Base-by-base conservation (phyloP, 2,797 vertebrate species). In the Centropyge bicolor region DNA sequence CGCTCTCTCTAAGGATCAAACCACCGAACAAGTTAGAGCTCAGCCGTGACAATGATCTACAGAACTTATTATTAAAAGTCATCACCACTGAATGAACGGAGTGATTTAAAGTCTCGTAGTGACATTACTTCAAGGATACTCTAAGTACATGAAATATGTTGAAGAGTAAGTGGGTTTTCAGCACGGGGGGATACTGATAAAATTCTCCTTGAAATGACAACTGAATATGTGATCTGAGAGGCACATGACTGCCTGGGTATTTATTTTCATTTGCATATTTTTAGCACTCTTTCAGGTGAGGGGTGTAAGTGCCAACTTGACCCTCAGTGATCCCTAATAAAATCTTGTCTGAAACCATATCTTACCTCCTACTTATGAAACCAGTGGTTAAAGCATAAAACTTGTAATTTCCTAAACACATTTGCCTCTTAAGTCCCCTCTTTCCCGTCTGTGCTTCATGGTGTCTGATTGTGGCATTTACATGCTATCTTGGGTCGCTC, bases 1-100 rank as follows among this genome's bases (percentile, higher is more conserved):
- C 70, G 3, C 63, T 73, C 85, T 82, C 88, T 89, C 84, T 19
- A 70, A 90, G 86, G 88, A 90, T 88, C 81, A 81, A 84, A 86
- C 82, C 83, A 70, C 78, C 67, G 38, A 75, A 86, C 87, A 86
- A 73, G 84, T 84, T 63, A 31, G 40, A 84, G 74, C 80, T 75
- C 60, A 45, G 82, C 52, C n/a, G 17, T 74, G 81, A 87, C 86
- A 87, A 83, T 80, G 64, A 87, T 87, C 76, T 88, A 78, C 70
- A 77, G 54, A 60, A 80, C 27, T 27, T 48, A 43, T 85, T 86
- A 76, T 70, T 74, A 76, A 78, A 89, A 84, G 78, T 80, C 71
- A 60, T 78, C 75, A 13, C 27, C 36, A 22, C 2, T 48, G 72
- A 78, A 74, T 13, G 68, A 70, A 40, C 17, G 12, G 16, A 60